phyloP scores from a whole-genome alignment of 2,888 invertebrate genomes.

The Pelosia muscerda region DNA sequence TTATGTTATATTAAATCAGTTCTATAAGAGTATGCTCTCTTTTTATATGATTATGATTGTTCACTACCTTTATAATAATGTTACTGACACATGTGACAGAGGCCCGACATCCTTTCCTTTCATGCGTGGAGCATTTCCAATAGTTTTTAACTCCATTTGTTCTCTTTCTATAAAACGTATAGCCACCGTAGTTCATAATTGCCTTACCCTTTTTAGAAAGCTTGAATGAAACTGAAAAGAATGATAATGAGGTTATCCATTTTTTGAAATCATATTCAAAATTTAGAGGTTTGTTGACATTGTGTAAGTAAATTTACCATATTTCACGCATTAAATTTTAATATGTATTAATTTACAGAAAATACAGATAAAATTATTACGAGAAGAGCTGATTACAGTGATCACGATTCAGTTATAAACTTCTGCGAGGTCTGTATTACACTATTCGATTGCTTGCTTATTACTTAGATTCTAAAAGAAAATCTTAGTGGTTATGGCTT shows the following conservation, averaged over 20 bases:
- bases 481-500: slow-evolving; percentile 15
- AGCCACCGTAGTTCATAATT: slow-evolving; percentile 40
- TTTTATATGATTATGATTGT: slow-evolving; percentile 26
- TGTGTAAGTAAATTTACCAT: background rate
- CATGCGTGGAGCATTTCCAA: slow-evolving; percentile 41
- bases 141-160: slow-evolving; percentile 20
- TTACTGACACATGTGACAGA: slow-evolving; percentile 18
- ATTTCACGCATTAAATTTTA: no score
- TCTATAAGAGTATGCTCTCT: background rate
- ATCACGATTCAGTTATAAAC: no score
- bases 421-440: no score
- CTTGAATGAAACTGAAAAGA: slow-evolving; percentile 15
- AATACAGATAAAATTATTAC: no score
- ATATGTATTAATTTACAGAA: no score
- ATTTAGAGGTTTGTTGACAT: background rate
- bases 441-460: no score
- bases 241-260: background rate
- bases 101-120: slow-evolving; percentile 36
- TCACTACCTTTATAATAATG: slow-evolving; percentile 9
- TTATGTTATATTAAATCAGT: background rate
- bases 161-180: slow-evolving; percentile 38
- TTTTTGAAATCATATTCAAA: background rate
- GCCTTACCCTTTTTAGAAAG: slow-evolving; percentile 39
- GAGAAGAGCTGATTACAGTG: no score
- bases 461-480: no score